Evolutionary conservation across 2,797 vertebrate species (phyloP).

Genomic region (Xyrichtys novacula): DNA sequence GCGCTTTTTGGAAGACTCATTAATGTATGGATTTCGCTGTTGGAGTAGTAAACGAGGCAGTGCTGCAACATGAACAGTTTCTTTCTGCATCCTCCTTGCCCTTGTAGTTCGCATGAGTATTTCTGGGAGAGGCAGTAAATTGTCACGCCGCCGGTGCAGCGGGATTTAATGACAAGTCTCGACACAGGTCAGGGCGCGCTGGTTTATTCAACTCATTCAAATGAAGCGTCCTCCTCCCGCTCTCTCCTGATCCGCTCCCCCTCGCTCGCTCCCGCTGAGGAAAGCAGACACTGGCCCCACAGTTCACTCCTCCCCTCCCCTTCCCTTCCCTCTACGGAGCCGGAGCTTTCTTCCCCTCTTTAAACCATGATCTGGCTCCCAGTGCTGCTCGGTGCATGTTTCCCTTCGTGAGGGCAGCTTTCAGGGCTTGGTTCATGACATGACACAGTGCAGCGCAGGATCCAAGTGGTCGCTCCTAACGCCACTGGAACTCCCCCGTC

Average conservation of each 20-base stretch:
- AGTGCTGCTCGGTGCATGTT: slow-evolving; percentile 50
- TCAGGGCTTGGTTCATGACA: slow-evolving; percentile 68
- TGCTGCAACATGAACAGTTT: not conserved
- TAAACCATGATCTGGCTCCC: slow-evolving; percentile 61
- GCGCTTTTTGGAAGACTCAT: not conserved
- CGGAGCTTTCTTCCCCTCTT: slow-evolving; percentile 62
- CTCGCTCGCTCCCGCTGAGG: slow-evolving; percentile 47
- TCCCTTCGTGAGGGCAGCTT: slow-evolving; percentile 51
- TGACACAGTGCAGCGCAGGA: slow-evolving; percentile 69
- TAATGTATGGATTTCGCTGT: not conserved
- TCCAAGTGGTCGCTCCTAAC: slow-evolving; percentile 66
- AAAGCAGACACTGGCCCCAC: slow-evolving; percentile 61
- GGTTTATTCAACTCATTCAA: slow-evolving; percentile 26
- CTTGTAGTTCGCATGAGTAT: not conserved
- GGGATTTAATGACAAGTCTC: slow-evolving; percentile 46
- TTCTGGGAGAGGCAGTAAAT: not conserved
- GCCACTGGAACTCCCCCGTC: slow-evolving; percentile 60
- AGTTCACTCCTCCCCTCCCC: slow-evolving; percentile 71
- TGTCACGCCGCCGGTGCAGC: slow-evolving; percentile 6
- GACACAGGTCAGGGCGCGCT: slow-evolving; percentile 35
- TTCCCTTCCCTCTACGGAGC: slow-evolving; percentile 53
- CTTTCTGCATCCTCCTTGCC: not conserved
- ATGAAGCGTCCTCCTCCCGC: slow-evolving; percentile 24
- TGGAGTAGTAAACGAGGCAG: not conserved
- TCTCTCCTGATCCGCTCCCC: slow-evolving; percentile 37